These are phyloP conservation scores for Drosophila nigromelanica DNA, from an alignment of 1,140 invertebrate genomes.

Conservation along the genomic window DNA sequence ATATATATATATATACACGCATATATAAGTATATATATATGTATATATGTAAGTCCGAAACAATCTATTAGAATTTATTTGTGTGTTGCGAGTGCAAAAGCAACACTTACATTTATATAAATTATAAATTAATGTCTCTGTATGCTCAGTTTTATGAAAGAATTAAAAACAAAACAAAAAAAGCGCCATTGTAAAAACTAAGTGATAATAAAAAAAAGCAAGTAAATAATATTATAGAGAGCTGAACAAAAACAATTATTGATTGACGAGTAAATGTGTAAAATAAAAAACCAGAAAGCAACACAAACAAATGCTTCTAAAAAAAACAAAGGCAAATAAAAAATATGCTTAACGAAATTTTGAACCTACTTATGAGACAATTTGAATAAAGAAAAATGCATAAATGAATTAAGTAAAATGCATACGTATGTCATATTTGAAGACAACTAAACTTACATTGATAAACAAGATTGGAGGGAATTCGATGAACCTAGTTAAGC, in stretches of 20 bases:
- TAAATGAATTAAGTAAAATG: slow-evolving; percentile 32
- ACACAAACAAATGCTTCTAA: slow-evolving; percentile 43
- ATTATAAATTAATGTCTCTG: slow-evolving; percentile 52
- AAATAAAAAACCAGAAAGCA: slow-evolving; percentile 64
- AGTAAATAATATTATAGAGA: slow-evolving; percentile 67
- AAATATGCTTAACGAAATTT: slow-evolving; percentile 54
- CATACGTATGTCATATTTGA: slow-evolving; percentile 46
- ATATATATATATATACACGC: too few species aligned
- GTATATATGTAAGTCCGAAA: slow-evolving; percentile 4
- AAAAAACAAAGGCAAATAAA: slow-evolving; percentile 23
- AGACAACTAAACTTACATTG: slow-evolving; percentile 40
- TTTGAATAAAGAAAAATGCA: slow-evolving; percentile 20
- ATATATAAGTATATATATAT: too few species aligned
- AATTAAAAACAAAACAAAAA: slow-evolving; percentile 40
- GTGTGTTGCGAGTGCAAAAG: slow-evolving; percentile 45
- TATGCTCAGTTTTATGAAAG: slow-evolving; percentile 64
- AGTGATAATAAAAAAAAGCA: slow-evolving; percentile 68
- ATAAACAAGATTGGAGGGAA: slow-evolving; percentile 62
- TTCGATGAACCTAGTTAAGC: slow-evolving; percentile 77
- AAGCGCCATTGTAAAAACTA: slow-evolving; percentile 83
- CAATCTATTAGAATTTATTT: slow-evolving; percentile 63
- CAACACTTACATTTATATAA: slow-evolving; percentile 30
- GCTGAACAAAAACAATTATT: slow-evolving; percentile 40
- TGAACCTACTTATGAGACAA: slow-evolving; percentile 45
- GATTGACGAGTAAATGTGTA: slow-evolving; percentile 55